Evolutionary conservation across 2,888 invertebrate species (phyloP).

Genomic region (Darwinula stevensoni): DNA sequence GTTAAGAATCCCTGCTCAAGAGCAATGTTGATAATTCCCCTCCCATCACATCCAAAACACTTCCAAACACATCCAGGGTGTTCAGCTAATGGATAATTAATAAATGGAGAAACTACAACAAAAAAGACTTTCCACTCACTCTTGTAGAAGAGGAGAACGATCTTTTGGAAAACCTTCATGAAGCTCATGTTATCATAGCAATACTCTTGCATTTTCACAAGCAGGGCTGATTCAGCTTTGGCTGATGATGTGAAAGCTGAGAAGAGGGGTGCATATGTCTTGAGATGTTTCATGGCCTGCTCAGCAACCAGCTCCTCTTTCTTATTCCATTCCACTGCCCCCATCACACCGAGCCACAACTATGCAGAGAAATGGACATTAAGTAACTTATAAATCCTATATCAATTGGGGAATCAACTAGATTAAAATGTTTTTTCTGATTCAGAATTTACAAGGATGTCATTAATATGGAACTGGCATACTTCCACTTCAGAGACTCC

Average conservation of each 20-base stretch:
- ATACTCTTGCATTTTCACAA: constrained; percentile 81
- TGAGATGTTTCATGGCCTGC: constrained; percentile 36
- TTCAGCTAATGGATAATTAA: background rate
- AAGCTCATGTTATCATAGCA: constrained; percentile 98
- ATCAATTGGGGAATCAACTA: constrained; percentile 15
- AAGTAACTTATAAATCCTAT: constrained; percentile 5
- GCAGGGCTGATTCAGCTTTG: constrained; percentile 56
- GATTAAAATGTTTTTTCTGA: too few relatives aligned
- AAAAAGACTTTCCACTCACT: too few relatives aligned
- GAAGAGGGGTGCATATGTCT: constrained; percentile 49
- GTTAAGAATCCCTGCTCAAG: constrained; percentile 1
- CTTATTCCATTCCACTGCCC: constrained; percentile 89
- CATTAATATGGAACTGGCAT: too few relatives aligned
- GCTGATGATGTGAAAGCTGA: constrained; percentile 49
- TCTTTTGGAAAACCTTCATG: constrained; percentile 93
- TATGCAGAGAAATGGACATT: constrained; percentile 14
- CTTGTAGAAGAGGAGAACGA: constrained; percentile 83
- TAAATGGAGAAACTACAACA: too few relatives aligned
- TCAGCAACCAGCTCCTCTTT: constrained; percentile 78
- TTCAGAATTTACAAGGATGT: too few relatives aligned
- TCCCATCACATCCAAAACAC: background rate
- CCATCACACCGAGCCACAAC: constrained; percentile 88
- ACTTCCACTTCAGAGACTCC: too few relatives aligned
- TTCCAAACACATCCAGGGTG: background rate
- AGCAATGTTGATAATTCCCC: background rate